Percentiles rank a stretch among this genome's conserved stretches.
phyloP scores from a whole-genome alignment of 2,888 invertebrate species.

The Habrosyne pyritoides region DNA sequence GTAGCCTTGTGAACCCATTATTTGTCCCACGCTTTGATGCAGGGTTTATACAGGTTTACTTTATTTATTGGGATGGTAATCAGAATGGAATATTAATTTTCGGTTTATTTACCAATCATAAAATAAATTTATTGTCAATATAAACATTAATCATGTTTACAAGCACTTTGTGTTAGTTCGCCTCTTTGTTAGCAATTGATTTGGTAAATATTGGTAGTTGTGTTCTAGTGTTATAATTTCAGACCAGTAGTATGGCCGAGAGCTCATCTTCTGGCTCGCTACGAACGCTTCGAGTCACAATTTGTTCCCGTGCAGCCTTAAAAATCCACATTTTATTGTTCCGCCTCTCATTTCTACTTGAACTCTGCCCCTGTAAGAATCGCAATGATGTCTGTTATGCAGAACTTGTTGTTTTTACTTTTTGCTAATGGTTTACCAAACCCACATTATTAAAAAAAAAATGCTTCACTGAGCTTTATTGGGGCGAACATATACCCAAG shows the following conservation, averaged over 20 bases:
- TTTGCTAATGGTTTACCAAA: slow-evolving; percentile 30
- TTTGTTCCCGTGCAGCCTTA: slow-evolving; percentile 78
- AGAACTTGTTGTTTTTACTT: slow-evolving; percentile 36
- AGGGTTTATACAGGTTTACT: not conserved
- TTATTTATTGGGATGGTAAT: not conserved
- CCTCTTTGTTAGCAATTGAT: not conserved
- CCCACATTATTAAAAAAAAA: slow-evolving; percentile 18
- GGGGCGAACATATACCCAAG: no score
- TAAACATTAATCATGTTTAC: not conserved
- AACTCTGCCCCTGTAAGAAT: slow-evolving; percentile 55
- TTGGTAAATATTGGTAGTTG: slow-evolving; percentile 5
- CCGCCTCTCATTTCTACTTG: slow-evolving; percentile 69
- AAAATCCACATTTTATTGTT: slow-evolving; percentile 80
- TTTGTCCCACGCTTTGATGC: not conserved
- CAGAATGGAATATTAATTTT: not conserved
- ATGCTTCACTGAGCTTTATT: no score
- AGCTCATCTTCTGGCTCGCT: slow-evolving; percentile 64
- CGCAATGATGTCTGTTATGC: slow-evolving; percentile 46
- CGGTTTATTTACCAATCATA: not conserved
- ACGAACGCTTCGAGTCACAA: slow-evolving; percentile 68
- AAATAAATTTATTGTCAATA: not conserved
- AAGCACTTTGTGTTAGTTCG: not conserved
- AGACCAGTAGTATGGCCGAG: slow-evolving; percentile 52
- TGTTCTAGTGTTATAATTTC: slow-evolving; percentile 8
- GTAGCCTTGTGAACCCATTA: not conserved